Base-by-base conservation (phyloP, 2,888 invertebrate genomes). In the Ophraella communa region DNA sequence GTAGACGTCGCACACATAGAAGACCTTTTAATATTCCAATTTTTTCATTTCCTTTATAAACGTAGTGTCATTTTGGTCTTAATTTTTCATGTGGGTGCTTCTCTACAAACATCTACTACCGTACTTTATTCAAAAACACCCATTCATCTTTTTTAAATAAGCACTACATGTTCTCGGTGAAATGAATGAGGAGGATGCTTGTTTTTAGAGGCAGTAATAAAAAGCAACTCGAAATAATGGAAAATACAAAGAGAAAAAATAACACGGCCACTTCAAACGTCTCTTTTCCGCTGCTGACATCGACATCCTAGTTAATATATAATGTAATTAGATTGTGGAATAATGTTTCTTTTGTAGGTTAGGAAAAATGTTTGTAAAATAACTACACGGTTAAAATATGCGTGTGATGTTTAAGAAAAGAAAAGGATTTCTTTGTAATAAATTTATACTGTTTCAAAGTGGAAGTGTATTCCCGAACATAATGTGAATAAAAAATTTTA, bases 221-320 rank as follows among this genome's bases (percentile, higher is more conserved):
- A 60, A 60, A 52, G 51, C 49, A 27, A 30, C 59, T 52, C 18
- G 39, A 30, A 23, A 52, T 60, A 52, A 60, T 60, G 60, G 52
- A 52, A 60, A 59, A 60, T 39, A 60, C 39, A 60, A 60, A n/a
- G n/a, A n/a, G n/a, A n/a, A n/a, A n/a, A n/a, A n/a, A n/a, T n/a
- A n/a, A n/a, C n/a, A n/a, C n/a, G n/a, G n/a, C 60, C 52, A 52
- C 52, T 52, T 52, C 52, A 60, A 27, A 42, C 17, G 18, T 35
- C 35, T 21, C 49, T 44, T 45, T 42, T 3, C 27, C 14, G 30
- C 20, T 56, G 30, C 20, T 56, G 24, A 49, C 49, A 24, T 27
- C 58, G 7, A 14, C 17, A 20, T 33, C 17, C 30, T 24, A 47
- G 10, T 44, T 18, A 33, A 30, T 7, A 20, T 35, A 49, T 35